Conservation (phyloP, 2,113 vertebrate species). For the Paratilapia polleni region DNA sequence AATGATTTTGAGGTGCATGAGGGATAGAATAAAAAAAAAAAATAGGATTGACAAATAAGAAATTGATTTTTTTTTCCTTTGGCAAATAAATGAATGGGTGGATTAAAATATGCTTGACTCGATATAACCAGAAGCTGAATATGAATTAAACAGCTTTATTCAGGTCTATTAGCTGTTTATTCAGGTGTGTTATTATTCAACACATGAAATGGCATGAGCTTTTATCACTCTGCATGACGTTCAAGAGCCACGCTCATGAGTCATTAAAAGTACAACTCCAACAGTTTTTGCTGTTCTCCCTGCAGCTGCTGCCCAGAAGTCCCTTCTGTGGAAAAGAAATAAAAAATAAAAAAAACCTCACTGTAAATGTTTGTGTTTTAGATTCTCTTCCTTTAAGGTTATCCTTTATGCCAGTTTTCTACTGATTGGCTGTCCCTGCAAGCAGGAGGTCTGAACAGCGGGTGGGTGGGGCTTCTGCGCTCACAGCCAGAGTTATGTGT, state of each 20-base stretch:
- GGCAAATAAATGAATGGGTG: neutral
- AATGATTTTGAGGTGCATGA: conserved; percentile 19
- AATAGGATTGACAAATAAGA: neutral
- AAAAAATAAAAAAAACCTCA: too few relatives aligned
- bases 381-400: neutral
- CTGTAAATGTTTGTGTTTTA: too few relatives aligned
- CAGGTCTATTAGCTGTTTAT: neutral
- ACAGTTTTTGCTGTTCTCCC: neutral
- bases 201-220: neutral
- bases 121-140: neutral
- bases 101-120: neutral
- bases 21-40: neutral
- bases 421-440: neutral
- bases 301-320: neutral
- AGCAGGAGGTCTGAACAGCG: neutral
- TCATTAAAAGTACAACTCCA: neutral
- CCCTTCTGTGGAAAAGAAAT: accelerated
- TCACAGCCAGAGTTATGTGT: neutral
- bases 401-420: neutral
- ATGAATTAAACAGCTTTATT: neutral
- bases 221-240: neutral
- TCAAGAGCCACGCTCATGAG: neutral
- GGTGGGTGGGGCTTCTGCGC: neutral
- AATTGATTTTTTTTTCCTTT: neutral
- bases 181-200: neutral